phyloP scores from a whole-genome alignment of 1,140 invertebrate species.

The Triops cancriformis region DNA sequence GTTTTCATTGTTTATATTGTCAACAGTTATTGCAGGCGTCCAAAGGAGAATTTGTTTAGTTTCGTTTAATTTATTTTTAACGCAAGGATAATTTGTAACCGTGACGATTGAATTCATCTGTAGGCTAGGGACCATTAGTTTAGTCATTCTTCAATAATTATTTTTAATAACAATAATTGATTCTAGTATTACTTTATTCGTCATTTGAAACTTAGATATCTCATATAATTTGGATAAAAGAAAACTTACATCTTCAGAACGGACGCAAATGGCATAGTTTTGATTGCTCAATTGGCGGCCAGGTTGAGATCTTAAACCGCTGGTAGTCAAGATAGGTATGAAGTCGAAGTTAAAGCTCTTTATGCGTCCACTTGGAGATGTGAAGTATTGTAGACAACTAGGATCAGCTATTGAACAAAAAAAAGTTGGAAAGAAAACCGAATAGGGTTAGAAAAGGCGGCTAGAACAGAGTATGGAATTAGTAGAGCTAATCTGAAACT shows the following conservation, averaged over 20 bases:
- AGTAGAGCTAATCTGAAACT: neutral
- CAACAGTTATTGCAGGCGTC: too few relatives aligned
- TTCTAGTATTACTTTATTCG: too few relatives aligned
- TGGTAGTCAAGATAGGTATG: constrained; percentile 42
- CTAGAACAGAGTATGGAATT: neutral
- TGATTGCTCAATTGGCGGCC: constrained; percentile 63
- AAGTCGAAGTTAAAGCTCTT: constrained; percentile 66
- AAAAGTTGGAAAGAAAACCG: neutral
- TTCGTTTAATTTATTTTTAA: too few relatives aligned
- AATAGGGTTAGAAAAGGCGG: neutral
- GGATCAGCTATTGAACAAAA: neutral
- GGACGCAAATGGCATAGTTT: constrained; percentile 64
- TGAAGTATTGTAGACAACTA: constrained; percentile 65
- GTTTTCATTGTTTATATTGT: too few relatives aligned
- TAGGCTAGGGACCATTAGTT: too few relatives aligned
- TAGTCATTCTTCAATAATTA: too few relatives aligned
- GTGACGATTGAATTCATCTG: too few relatives aligned
- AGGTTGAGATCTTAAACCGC: constrained; percentile 29
- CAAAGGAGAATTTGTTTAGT: too few relatives aligned
- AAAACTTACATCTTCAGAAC: constrained; percentile 29
- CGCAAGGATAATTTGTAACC: too few relatives aligned
- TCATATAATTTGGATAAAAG: neutral
- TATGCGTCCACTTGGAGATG: constrained; percentile 51
- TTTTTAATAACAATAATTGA: too few relatives aligned
- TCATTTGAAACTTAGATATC: neutral